Evolutionary conservation across 2,113 vertebrate species (phyloP).

Genomic region (Agapornis roseicollis): DNA sequence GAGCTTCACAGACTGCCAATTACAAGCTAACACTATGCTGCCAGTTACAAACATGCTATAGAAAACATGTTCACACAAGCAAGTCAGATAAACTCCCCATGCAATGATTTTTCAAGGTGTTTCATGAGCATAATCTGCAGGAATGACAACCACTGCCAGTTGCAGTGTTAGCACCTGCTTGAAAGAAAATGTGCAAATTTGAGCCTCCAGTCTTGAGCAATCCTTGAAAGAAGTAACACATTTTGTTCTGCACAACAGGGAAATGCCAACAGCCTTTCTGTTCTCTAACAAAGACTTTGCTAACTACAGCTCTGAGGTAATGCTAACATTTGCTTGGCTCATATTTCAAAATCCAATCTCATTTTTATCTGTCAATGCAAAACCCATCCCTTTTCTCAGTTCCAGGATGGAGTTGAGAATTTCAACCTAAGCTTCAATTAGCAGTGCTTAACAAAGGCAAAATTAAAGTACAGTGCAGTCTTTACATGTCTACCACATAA

Average conservation of each 20-base stretch:
- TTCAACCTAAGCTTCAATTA: neutral
- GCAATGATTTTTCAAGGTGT: slow-evolving; percentile 5
- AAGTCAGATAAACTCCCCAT: neutral
- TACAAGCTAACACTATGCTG: neutral
- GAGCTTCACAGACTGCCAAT: neutral
- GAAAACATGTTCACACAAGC: neutral
- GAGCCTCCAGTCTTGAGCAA: neutral
- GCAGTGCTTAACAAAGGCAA: neutral
- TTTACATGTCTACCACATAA: neutral
- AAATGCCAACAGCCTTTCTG: neutral
- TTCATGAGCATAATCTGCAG: slow-evolving; percentile 4
- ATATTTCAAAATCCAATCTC: neutral
- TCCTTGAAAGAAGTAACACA: neutral
- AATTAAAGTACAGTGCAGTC: neutral
- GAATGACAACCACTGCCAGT: neutral
- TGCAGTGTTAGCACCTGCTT: neutral
- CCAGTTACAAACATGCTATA: neutral
- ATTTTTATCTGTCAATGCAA: neutral
- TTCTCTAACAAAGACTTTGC: neutral
- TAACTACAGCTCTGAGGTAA: neutral
- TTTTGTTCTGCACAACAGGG: neutral
- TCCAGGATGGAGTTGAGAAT: rapidly evolving
- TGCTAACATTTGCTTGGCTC: neutral
- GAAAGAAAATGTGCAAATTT: neutral
- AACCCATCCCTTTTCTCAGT: neutral